Conservation (phyloP, 2,797 vertebrate genomes). For the Erethizon dorsatum region DNA sequence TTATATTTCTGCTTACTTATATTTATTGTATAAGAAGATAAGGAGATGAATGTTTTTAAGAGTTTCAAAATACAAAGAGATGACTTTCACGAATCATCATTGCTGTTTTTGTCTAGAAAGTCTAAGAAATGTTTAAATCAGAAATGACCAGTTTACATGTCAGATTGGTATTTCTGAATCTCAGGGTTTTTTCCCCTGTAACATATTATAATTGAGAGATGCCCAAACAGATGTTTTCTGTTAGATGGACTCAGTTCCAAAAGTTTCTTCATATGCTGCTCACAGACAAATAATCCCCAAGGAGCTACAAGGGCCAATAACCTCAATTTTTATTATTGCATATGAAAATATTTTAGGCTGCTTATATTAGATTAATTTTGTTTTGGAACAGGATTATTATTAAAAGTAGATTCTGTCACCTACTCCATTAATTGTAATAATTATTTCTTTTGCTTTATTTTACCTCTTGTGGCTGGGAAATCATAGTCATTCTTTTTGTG, state of each 20-base stretch:
- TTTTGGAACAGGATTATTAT: conserved; percentile 43
- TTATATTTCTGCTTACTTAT: conserved; percentile 39
- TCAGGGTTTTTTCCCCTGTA: not conserved
- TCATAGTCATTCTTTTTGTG: not conserved
- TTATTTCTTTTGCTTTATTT: not conserved
- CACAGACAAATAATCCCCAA: conserved; percentile 78
- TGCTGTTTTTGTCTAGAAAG: not conserved
- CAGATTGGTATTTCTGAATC: conserved; percentile 63
- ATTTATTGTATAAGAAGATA: conserved; percentile 11
- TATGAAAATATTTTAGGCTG: conserved; percentile 64
- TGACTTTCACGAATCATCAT: not conserved
- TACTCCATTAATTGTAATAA: conserved; percentile 22
- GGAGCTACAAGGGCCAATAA: conserved; percentile 56
- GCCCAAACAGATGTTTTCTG: conserved; percentile 81
- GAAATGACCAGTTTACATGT: conserved; percentile 60
- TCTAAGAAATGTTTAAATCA: conserved; percentile 55
- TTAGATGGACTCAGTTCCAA: conserved; percentile 75
- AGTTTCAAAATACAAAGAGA: conserved; percentile 47
- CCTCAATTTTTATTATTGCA: conserved; percentile 62
- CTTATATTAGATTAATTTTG: conserved; percentile 58
- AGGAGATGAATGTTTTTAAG: conserved; percentile 48
- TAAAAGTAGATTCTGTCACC: not conserved
- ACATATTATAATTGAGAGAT: conserved; percentile 76
- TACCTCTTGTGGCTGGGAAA: not conserved
- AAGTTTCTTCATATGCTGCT: conserved; percentile 61